Evolutionary conservation across 64 coral and sea anemone genomes (phyloP).

Genomic region (Astreopora myriophthalma): DNA sequence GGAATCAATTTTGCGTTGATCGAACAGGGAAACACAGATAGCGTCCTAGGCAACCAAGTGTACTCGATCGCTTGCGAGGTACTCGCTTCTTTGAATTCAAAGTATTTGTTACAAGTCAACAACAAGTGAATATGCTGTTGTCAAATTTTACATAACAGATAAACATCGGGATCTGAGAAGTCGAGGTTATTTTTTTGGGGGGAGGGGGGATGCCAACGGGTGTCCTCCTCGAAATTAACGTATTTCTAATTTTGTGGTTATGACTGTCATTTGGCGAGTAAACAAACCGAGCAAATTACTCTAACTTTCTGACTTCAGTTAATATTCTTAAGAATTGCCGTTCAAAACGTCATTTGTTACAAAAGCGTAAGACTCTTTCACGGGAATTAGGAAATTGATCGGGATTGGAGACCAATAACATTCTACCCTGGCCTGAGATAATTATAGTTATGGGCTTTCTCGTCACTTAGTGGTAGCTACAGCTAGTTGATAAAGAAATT

Average conservation of each 20-base stretch:
- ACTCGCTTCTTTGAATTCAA: not conserved
- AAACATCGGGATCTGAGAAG: not conserved
- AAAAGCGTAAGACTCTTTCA: not conserved
- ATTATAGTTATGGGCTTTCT: too few species aligned
- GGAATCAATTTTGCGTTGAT: not conserved
- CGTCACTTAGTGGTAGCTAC: too few species aligned
- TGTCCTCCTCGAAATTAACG: not conserved
- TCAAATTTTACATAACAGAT: not conserved
- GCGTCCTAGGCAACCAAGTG: constrained; percentile 24
- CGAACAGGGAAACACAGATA: not conserved
- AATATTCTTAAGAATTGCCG: too few species aligned
- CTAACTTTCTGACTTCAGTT: too few species aligned
- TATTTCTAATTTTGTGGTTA: constrained; percentile 27
- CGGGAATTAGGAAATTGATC: not conserved
- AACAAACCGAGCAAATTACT: not conserved
- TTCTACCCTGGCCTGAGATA: too few species aligned
- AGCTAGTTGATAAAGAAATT: too few species aligned
- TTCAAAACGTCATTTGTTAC: too few species aligned
- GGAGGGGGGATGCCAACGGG: not conserved
- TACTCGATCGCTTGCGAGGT: not conserved
- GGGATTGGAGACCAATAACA: too few species aligned
- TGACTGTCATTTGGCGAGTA: not conserved
- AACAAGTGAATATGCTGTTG: not conserved
- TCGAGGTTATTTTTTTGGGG: not conserved
- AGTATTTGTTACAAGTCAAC: not conserved